Conservation (phyloP, 2,113 vertebrate genomes). For the Chlamydotis undulata region DNA sequence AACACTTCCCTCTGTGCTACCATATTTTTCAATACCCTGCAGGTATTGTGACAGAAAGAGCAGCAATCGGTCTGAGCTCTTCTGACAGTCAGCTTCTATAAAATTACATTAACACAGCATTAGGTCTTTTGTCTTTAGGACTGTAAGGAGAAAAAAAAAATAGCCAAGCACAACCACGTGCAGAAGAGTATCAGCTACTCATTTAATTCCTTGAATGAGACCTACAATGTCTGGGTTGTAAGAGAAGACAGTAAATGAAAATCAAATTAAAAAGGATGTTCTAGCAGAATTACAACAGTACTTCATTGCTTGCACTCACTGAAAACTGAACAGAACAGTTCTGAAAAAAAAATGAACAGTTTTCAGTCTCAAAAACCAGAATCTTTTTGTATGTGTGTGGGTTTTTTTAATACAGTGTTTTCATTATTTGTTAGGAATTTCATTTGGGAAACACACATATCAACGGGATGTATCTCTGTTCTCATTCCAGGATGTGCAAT, state of each 20-base stretch:
- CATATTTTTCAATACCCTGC: not conserved
- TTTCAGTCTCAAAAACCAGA: not conserved
- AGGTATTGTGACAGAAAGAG: not conserved
- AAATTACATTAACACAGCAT: not conserved
- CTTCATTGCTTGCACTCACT: not conserved
- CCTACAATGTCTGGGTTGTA: not conserved
- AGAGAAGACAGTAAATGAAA: not conserved
- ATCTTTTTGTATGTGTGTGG: not conserved
- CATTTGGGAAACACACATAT: not conserved
- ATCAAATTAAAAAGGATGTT: not conserved
- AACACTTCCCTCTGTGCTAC: not conserved
- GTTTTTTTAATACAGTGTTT: not conserved
- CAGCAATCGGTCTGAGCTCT: not conserved
- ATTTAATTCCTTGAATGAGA: not conserved
- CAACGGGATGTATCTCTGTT: rapidly evolving
- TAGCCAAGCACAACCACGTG: not conserved
- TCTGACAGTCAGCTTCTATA: not conserved
- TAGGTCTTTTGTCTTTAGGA: not conserved
- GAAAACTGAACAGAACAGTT: not conserved
- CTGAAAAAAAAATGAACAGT: not conserved
- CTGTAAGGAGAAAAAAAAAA: not conserved
- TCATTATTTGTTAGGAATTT: not conserved
- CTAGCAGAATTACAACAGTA: not conserved
- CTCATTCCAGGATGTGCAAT: not conserved
- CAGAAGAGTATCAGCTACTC: not conserved